A percentile compares a stretch with the other conserved stretches of the same genome.
Conservation (phyloP, 2,113 vertebrate species). For the Anguilla rostrata region DNA sequence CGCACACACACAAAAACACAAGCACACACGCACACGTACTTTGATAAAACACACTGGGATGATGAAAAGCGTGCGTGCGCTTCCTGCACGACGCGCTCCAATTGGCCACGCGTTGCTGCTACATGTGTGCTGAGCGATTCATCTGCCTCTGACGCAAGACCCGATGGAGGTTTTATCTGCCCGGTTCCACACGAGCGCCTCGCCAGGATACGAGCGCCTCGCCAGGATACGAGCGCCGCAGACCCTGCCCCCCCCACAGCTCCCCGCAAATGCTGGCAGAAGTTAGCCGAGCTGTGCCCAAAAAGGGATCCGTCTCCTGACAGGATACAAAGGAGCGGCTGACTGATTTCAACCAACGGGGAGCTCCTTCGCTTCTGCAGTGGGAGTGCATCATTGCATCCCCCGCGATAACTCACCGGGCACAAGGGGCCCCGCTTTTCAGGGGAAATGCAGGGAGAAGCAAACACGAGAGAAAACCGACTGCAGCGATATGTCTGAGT, state of each 20-base stretch:
- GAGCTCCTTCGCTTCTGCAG: not conserved
- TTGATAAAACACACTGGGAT: not conserved
- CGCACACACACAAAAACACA: not conserved
- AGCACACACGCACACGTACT: no score
- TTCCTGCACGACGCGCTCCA: not conserved
- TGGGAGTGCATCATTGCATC: not conserved
- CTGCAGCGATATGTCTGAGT: no score
- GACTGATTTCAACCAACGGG: not conserved
- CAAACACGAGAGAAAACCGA: no score
- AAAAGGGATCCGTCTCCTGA: not conserved
- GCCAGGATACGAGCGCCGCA: not conserved
- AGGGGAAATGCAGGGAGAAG: not conserved
- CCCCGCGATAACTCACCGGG: not conserved
- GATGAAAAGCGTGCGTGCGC: not conserved
- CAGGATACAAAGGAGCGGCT: not conserved
- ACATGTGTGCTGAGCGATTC: not conserved
- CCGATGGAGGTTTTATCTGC: not conserved
- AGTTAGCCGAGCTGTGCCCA: no score
- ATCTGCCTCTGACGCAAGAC: not conserved
- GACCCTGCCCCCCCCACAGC: not conserved
- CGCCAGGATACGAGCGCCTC: not conserved
- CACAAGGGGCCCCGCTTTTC: not conserved
- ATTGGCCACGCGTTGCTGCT: no score
- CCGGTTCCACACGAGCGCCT: not conserved
- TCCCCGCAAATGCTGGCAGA: not conserved